These are phyloP conservation scores for Diaphora mendica DNA, from an alignment of 2,888 invertebrate genomes.

Conservation along the genomic window DNA sequence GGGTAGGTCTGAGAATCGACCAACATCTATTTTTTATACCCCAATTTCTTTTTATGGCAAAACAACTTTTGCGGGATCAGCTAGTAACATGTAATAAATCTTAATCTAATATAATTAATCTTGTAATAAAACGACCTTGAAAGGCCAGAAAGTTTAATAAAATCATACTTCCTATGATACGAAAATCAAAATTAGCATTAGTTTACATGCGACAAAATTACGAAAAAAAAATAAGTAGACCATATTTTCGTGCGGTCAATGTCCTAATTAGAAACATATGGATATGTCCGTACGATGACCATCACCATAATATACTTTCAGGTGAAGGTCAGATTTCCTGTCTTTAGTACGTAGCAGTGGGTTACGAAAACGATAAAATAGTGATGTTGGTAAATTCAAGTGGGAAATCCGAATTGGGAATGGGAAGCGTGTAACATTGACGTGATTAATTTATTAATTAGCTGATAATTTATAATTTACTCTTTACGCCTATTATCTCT, in stretches of 20 bases:
- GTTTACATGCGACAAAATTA: too few species aligned
- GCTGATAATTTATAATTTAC: too few species aligned
- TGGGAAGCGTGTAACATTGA: not conserved
- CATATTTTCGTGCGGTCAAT: not conserved
- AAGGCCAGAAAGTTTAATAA: not conserved
- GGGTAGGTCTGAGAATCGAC: too few species aligned
- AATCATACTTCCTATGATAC: not conserved
- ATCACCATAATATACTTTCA: not conserved
- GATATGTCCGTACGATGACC: not conserved
- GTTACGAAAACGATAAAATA: not conserved
- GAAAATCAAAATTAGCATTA: not conserved
- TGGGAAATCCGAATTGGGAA: not conserved
- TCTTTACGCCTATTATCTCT: too few species aligned
- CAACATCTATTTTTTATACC: too few species aligned
- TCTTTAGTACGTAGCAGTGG: not conserved
- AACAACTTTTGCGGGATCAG: too few species aligned
- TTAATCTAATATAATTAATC: too few species aligned
- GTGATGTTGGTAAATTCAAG: slow-evolving; percentile 4
- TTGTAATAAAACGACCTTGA: not conserved
- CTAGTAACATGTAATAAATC: too few species aligned
- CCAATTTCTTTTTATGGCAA: too few species aligned
- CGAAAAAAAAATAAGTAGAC: not conserved
- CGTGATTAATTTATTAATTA: not conserved
- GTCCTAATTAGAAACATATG: slow-evolving; percentile 7
- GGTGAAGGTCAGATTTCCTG: slow-evolving; percentile 4